Conservation (phyloP, 53 echinoderm and acorn worm genomes). For the Pentamera pediparva region DNA sequence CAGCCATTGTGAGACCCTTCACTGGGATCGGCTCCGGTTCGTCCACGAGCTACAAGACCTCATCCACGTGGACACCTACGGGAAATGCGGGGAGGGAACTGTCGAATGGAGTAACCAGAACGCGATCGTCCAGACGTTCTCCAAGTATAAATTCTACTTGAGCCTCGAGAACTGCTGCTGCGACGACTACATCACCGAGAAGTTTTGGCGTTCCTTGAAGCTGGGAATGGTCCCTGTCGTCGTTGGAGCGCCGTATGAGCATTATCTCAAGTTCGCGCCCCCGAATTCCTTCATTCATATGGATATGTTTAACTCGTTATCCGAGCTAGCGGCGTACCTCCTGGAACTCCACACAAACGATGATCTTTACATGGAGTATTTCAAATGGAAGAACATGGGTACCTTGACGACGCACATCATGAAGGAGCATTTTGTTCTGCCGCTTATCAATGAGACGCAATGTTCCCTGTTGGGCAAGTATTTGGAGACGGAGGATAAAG, state of each 20-base stretch:
- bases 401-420: constrained; percentile 6
- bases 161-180: constrained; percentile 29
- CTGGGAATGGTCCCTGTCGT: constrained; percentile 29
- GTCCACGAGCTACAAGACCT: constrained; percentile 14
- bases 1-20: constrained; percentile 21
- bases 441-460: constrained; percentile 9
- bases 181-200: constrained; percentile 30
- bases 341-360: constrained; percentile 25
- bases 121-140: constrained; percentile 15
- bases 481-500: neutral
- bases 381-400: constrained; percentile 27
- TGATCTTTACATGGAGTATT: constrained; percentile 23
- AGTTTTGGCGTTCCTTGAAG: constrained; percentile 29
- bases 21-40: constrained; percentile 26
- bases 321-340: constrained; percentile 12
- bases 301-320: constrained; percentile 22
- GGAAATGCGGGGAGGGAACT: constrained; percentile 23
- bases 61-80: constrained; percentile 23
- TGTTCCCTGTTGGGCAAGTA: constrained; percentile 15
- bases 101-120: constrained; percentile 32
- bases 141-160: constrained; percentile 24
- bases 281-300: constrained; percentile 29
- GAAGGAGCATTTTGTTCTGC: constrained; percentile 24
- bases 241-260: constrained; percentile 19
- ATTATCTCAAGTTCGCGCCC: constrained; percentile 15